These are phyloP conservation scores for Chelmon rostratus DNA, from an alignment of 2,797 vertebrate species.

Conservation along the genomic window DNA sequence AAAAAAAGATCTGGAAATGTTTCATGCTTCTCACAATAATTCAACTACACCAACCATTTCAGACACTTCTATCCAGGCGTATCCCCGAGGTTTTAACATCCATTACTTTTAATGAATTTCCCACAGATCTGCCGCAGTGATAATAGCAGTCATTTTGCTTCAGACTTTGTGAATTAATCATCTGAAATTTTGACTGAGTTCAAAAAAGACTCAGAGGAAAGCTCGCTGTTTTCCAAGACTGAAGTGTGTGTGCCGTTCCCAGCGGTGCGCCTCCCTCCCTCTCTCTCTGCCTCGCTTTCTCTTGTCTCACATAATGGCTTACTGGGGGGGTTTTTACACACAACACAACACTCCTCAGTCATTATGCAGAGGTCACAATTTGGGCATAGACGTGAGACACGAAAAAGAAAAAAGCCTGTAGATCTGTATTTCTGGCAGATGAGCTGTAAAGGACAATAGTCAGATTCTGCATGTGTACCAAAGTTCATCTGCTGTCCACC, in stretches of 20 bases:
- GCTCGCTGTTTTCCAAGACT: conserved; percentile 22
- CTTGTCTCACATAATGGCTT: conserved; percentile 42
- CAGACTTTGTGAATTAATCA: conserved; percentile 69
- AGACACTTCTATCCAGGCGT: background rate
- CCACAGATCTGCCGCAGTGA: conserved; percentile 49
- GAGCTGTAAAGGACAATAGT: conserved; percentile 1
- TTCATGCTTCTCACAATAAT: background rate
- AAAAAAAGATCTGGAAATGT: conserved; percentile 8
- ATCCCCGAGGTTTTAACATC: conserved; percentile 52
- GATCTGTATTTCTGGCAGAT: conserved; percentile 8
- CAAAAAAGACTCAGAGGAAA: conserved; percentile 41
- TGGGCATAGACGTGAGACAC: conserved; percentile 26
- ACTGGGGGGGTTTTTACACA: conserved; percentile 29
- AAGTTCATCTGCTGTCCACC: conserved; percentile 41
- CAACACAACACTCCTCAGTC: conserved; percentile 14
- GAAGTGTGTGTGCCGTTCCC: conserved; percentile 33
- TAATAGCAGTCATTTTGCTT: conserved; percentile 60
- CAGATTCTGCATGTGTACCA: conserved; percentile 1
- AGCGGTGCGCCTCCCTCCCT: conserved; percentile 31
- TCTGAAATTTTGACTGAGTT: conserved; percentile 52
- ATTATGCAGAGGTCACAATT: conserved; percentile 34
- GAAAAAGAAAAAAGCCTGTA: conserved; percentile 5
- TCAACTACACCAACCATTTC: background rate
- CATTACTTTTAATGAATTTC: conserved; percentile 67
- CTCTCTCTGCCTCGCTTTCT: conserved; percentile 24